Evolutionary conservation across 2,797 vertebrate genomes (phyloP).

Genomic region (Ctenopoma kingsleyae): DNA sequence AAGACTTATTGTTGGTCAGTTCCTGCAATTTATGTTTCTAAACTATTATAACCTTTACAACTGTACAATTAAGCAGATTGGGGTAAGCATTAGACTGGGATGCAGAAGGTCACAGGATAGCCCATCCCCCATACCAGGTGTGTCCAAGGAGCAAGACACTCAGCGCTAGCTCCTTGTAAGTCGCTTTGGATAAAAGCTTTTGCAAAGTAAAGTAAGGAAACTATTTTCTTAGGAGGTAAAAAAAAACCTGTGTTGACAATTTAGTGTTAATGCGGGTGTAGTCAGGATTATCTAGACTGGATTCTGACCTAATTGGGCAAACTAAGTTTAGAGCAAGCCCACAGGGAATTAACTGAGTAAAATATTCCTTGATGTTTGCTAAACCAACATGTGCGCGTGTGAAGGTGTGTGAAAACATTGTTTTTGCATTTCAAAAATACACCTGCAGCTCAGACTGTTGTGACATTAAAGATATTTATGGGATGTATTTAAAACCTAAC

Average conservation of each 20-base stretch:
- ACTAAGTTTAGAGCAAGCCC: constrained; percentile 17
- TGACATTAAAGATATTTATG: constrained; percentile 32
- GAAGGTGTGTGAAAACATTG: constrained; percentile 17
- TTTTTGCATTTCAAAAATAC: constrained; percentile 46
- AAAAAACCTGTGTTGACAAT: neutral
- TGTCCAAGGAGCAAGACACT: too few species aligned
- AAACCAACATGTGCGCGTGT: constrained; percentile 4
- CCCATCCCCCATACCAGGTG: too few species aligned
- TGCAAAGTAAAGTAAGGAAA: too few species aligned
- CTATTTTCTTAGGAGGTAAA: neutral
- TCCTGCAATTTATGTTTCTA: too few species aligned
- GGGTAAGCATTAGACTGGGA: too few species aligned
- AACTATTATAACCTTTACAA: too few species aligned
- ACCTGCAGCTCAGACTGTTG: constrained; percentile 24
- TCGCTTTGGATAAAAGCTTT: too few species aligned
- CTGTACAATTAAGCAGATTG: too few species aligned
- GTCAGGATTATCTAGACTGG: neutral
- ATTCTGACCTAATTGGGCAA: constrained; percentile 34
- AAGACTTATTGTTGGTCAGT: too few species aligned
- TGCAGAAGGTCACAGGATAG: too few species aligned
- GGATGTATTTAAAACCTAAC: constrained; percentile 33
- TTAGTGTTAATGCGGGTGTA: neutral
- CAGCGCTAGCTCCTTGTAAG: too few species aligned
- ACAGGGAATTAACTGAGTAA: constrained; percentile 24
- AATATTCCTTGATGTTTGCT: constrained; percentile 24